Evolutionary conservation across 2,797 vertebrate genomes (phyloP).

Genomic region (Danio kyathit): DNA sequence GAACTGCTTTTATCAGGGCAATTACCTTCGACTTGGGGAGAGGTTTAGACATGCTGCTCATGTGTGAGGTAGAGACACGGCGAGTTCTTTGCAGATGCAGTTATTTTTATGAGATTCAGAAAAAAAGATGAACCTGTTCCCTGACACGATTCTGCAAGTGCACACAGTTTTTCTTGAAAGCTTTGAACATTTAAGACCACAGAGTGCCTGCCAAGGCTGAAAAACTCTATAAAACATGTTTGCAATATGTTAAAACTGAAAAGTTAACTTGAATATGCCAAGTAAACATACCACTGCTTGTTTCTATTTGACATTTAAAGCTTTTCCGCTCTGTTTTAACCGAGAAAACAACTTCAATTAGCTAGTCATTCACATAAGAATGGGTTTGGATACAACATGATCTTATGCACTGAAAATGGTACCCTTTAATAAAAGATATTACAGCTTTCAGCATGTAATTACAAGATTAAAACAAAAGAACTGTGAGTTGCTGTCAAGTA

Average conservation of each 20-base stretch:
- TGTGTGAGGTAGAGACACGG: slow-evolving; percentile 46
- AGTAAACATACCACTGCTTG: background rate
- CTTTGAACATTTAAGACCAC: background rate
- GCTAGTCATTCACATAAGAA: slow-evolving; percentile 27
- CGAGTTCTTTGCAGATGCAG: slow-evolving; percentile 17
- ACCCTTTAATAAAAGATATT: slow-evolving; percentile 42
- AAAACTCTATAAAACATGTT: slow-evolving; percentile 3
- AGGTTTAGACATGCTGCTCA: slow-evolving; percentile 61
- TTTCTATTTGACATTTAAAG: slow-evolving; percentile 4
- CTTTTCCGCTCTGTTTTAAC: background rate
- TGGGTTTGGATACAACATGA: slow-evolving; percentile 19
- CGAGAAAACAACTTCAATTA: background rate
- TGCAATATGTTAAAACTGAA: background rate
- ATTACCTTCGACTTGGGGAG: slow-evolving; percentile 67
- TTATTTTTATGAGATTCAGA: slow-evolving; percentile 26
- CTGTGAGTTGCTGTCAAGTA: slow-evolving; percentile 28
- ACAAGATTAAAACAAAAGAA: slow-evolving; percentile 51
- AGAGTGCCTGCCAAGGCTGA: slow-evolving; percentile 3
- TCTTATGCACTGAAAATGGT: background rate
- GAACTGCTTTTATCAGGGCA: slow-evolving; percentile 66
- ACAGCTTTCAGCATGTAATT: slow-evolving; percentile 45
- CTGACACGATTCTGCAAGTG: slow-evolving; percentile 26
- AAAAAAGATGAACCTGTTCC: slow-evolving; percentile 36
- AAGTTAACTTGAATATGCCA: background rate
- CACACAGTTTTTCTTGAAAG: background rate